Evolutionary conservation across 1,140 invertebrate genomes (phyloP).

Genomic region (Aphelenchoides avenae): DNA sequence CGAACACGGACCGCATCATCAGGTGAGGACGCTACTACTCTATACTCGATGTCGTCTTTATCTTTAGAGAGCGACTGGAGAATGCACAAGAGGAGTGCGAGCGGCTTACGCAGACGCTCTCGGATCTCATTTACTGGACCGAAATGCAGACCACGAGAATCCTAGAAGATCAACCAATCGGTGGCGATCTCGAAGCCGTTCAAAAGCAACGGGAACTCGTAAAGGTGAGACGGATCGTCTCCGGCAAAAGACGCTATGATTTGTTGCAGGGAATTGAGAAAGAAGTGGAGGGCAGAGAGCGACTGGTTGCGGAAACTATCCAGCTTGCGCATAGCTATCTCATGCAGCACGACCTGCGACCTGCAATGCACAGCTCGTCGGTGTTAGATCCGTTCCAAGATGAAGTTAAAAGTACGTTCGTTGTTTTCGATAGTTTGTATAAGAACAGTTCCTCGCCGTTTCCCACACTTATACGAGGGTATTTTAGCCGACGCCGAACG

Average conservation of each 20-base stretch:
- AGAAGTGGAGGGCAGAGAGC: constrained; percentile 46
- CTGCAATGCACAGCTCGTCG: constrained; percentile 37
- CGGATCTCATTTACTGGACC: constrained; percentile 48
- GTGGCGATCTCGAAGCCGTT: constrained; percentile 43
- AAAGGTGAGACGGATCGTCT: constrained; percentile 16
- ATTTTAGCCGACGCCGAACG: constrained; percentile 38
- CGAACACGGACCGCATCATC: constrained; percentile 23
- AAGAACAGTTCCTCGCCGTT: too few species aligned
- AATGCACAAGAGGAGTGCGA: constrained; percentile 58
- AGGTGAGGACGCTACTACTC: constrained; percentile 11
- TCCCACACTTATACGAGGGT: constrained; percentile 5
- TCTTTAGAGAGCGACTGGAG: constrained; percentile 49
- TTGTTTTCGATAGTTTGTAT: constrained; percentile 6
- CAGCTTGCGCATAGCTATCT: constrained; percentile 47
- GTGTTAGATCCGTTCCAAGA: constrained; percentile 33
- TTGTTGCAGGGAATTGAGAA: constrained; percentile 31
- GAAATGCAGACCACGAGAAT: constrained; percentile 44
- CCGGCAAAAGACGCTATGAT: not conserved
- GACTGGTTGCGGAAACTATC: constrained; percentile 42
- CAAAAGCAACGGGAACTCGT: constrained; percentile 46
- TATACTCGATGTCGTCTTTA: not conserved
- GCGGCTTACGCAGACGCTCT: constrained; percentile 36
- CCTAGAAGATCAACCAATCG: constrained; percentile 44
- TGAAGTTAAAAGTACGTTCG: too few species aligned
- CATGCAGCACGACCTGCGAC: constrained; percentile 57